phyloP scores from a whole-genome alignment of 2,888 invertebrate species.

The Megaustenia siamemsis region DNA sequence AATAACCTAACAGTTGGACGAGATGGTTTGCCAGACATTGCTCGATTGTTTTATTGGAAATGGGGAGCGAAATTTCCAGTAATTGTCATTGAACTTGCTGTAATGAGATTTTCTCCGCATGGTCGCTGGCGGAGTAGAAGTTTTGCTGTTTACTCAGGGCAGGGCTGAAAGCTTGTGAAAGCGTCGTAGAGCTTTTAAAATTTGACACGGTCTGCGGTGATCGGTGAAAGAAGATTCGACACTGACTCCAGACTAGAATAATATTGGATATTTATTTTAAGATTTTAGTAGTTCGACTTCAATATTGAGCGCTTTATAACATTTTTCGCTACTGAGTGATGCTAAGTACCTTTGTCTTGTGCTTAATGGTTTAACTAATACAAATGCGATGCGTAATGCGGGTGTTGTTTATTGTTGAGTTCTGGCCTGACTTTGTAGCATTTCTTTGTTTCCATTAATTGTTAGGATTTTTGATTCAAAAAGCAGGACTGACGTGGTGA shows the following conservation, averaged over 20 bases:
- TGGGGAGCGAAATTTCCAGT: conserved; percentile 40
- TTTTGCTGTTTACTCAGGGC: conserved; percentile 30
- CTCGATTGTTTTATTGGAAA: conserved; percentile 42
- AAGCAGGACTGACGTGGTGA: no score
- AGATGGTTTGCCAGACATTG: conserved; percentile 23
- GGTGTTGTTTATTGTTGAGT: no score
- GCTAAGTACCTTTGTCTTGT: no score
- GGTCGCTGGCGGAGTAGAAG: conserved; percentile 28
- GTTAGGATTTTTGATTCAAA: no score
- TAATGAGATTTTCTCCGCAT: conserved; percentile 41
- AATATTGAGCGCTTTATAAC: no score
- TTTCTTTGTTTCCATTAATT: no score
- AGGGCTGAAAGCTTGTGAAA: conserved; percentile 36
- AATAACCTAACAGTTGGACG: neutral
- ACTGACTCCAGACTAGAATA: conserved; percentile 25
- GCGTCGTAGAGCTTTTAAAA: conserved; percentile 31
- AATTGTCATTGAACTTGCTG: conserved; percentile 43
- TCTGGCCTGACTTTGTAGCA: no score
- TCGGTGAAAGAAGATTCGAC: conserved; percentile 16
- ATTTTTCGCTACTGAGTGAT: no score
- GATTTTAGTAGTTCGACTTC: conserved; percentile 2
- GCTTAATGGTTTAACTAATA: no score
- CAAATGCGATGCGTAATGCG: no score
- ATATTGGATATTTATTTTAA: conserved; percentile 31
- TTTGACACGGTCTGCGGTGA: conserved; percentile 35